Conservation (phyloP, 2,113 vertebrate species). For the Mobula birostris region DNA sequence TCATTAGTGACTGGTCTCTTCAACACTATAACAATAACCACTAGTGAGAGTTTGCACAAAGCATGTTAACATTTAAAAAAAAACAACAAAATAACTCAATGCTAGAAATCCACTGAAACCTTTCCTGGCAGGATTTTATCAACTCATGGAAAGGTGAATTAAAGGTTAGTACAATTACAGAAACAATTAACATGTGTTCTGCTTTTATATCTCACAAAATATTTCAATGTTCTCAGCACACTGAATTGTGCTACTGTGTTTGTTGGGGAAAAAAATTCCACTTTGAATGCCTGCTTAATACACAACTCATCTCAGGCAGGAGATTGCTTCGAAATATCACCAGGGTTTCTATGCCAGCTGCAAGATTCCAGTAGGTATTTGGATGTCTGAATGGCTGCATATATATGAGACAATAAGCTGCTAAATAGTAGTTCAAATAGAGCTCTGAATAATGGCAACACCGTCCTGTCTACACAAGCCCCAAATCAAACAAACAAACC, state of each 20-base stretch:
- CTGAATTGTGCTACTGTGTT: not conserved
- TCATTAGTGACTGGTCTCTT: slow-evolving; percentile 62
- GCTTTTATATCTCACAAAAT: not conserved
- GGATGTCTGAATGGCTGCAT: not conserved
- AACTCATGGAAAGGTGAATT: not conserved
- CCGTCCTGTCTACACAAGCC: not conserved
- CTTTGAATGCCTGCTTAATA: not conserved
- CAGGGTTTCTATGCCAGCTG: not conserved
- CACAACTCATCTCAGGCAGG: not conserved
- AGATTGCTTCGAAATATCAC: not conserved
- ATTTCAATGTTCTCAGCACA: not conserved
- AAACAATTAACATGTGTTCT: not conserved
- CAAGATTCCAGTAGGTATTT: not conserved
- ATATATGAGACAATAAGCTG: not conserved
- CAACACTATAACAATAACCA: slow-evolving; percentile 54
- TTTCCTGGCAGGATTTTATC: not conserved
- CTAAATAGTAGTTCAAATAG: not conserved
- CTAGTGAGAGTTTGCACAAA: not conserved
- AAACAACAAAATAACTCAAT: not conserved
- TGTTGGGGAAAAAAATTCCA: not conserved
- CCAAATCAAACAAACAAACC: not conserved
- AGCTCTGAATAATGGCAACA: not conserved
- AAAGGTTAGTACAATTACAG: not conserved
- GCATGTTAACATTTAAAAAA: not conserved
- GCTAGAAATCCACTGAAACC: not conserved